Base-by-base conservation (phyloP, 2,888 invertebrate genomes). In the Amphimallon solstitiale region DNA sequence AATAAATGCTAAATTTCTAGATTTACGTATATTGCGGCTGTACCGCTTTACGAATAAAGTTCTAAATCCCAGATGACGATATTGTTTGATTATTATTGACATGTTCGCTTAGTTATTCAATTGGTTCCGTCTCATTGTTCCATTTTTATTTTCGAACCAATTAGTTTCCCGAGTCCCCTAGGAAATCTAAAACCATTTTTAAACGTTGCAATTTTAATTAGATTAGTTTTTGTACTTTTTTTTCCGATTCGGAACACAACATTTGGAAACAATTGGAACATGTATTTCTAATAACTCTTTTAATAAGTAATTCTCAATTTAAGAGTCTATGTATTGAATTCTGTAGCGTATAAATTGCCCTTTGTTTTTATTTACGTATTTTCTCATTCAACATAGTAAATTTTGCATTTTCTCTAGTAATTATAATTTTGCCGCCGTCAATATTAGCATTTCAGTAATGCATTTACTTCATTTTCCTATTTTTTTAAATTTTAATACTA, bases 61-160 rank as follows among this genome's bases (percentile, higher is more conserved):
- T 34, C 15, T 17, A 34, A 34, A 34, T 14, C 49, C 34, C 49
- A n/a, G 34, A 34, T 34, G 34, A 5, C 34, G 29, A 5, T 29
- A 29, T 29, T 29, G 29, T 9, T 29, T 29, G 6, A 29, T 29
- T 29, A 34, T 34, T 51, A 34, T 51, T 34, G 29, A 34, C 34
- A 34, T 34, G 15, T 12, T 48, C 14, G 49, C 21, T 51, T 51
- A 29, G 29, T 9, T 29, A 29, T 35, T 51, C 19, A 17, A 10
- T 34, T 12, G 34, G 34, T 34, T 51, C 17, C 19, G 19, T 48
- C 23, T 21, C 23, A 48, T 21, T 23, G 48, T 19, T 7, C 12
- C 48, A 23, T 48, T 48, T 48, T 48, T 48, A 23, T 48, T 51
- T 51, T 34, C 49, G 34, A 51, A 51, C 49, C 49, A 51, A 51